Base-by-base conservation (phyloP, 2,113 vertebrate species). In the Leuciscus idus region DNA sequence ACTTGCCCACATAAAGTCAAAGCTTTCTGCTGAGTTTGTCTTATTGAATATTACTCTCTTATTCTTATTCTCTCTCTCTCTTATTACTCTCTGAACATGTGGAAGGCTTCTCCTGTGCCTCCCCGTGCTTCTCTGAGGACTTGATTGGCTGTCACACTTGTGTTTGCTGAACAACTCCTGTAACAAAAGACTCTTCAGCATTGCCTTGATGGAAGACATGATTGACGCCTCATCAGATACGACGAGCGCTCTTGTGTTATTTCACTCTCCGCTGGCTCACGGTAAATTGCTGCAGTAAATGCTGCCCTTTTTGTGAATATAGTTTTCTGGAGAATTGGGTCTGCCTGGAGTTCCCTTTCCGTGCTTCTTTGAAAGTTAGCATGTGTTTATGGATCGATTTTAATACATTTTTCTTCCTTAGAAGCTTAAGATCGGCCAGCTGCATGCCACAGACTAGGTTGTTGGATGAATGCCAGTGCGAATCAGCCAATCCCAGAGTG, bases 121-220 rank as follows among this genome's bases (percentile, higher is more conserved):
- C 61, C 39, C 46, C 2, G 9, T 66, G 62, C 68, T 23, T 52
- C 62, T 72, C n/a, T 9, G 64, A 86, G n/a, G 81, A 72, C 84
- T 57, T 59, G 48, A 86, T 86, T 80, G 39, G 50, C 75, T 81
- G 83, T 87, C 86, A 81, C 83, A 52, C 43, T 64, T 33, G 52
- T 66, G 82, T 87, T 81, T 81, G 79, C 73, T 23, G 52, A 80
- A 72, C 64, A 43, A 68, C 76, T 30, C 48, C 59, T 43, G 64
- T 86, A 73, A 83, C 74, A 74, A 73, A 83, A 81, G 80, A 61
- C 76, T 86, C 61, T 83, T 55, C 46, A 85, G 36, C 28, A 2
- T 55, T 59, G 62, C 46, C n/a, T 30, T 55, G 57, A 76, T 36
- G 77, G 74, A 64, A 59, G n/a, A 33, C 46, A 17, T 59, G 84